Conservation (phyloP, 2,113 vertebrate species). For the Rhabdornis inornatus region DNA sequence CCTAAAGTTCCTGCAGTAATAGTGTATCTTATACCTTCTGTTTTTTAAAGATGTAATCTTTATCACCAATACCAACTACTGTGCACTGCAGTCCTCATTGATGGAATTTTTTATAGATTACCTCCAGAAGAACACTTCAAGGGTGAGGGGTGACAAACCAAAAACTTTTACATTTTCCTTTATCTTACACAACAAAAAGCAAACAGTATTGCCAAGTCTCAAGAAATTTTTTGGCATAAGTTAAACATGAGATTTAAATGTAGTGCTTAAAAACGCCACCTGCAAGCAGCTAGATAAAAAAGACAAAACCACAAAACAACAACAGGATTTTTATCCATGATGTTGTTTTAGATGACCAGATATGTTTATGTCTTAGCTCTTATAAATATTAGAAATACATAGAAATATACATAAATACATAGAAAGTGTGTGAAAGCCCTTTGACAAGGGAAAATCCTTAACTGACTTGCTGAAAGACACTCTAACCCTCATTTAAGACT, state of each 20-base stretch:
- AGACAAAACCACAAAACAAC: neutral
- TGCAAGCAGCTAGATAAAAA: neutral
- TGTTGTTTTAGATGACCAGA: neutral
- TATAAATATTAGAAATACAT: neutral
- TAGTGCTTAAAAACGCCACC: neutral
- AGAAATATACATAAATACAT: neutral
- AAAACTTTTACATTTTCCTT: neutral
- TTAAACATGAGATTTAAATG: constrained; percentile 26
- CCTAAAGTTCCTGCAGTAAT: neutral
- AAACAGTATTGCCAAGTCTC: neutral
- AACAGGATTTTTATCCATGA: neutral
- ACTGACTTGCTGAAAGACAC: neutral
- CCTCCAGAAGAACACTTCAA: neutral
- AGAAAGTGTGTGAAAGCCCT: neutral
- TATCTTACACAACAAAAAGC: neutral
- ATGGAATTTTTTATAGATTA: constrained; percentile 44
- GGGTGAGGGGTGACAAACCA: neutral
- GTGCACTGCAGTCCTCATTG: constrained; percentile 11
- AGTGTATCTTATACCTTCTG: neutral
- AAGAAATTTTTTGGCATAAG: neutral
- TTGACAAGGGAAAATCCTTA: neutral
- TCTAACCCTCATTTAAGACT: constrained; percentile 27
- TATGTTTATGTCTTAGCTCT: neutral
- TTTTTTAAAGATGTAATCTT: constrained; percentile 51
- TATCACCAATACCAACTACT: constrained; percentile 38